These are phyloP conservation scores for Pachypsylla venusta DNA, from an alignment of 1,140 invertebrate genomes.

Conservation along the genomic window DNA sequence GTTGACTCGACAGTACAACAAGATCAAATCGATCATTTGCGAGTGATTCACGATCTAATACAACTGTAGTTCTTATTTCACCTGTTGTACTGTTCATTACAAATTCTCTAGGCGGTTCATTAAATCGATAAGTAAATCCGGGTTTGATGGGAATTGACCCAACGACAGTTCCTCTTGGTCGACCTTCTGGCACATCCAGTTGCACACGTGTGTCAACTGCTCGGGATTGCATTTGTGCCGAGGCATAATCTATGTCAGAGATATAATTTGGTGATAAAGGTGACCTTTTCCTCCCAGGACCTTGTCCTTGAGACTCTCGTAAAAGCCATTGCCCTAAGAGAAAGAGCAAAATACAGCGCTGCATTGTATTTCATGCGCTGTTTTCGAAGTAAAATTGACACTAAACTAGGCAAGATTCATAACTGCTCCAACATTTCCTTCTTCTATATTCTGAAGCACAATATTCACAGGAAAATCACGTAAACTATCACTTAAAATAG, in stretches of 20 bases:
- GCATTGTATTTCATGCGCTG: conserved; percentile 9
- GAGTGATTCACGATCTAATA: conserved; percentile 66
- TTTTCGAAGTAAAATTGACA: background rate
- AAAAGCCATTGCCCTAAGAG: conserved; percentile 12
- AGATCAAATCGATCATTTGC: conserved; percentile 66
- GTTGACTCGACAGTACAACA: conserved; percentile 77
- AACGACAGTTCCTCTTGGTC: conserved; percentile 62
- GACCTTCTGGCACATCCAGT: conserved; percentile 67
- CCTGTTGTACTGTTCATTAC: conserved; percentile 60
- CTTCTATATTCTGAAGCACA: no score
- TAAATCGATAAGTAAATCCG: conserved; percentile 79
- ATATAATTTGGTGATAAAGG: background rate
- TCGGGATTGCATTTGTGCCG: conserved; percentile 59
- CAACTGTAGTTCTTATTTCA: conserved; percentile 60
- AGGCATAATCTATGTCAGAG: conserved; percentile 4
- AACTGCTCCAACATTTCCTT: no score
- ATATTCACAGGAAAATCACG: no score
- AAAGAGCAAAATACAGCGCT: conserved; percentile 9
- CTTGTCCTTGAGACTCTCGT: conserved; percentile 10
- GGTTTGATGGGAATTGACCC: conserved; percentile 71
- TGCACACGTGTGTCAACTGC: conserved; percentile 71
- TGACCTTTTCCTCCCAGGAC: conserved; percentile 2
- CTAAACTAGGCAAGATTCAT: conserved; percentile 5
- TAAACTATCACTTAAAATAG: no score
- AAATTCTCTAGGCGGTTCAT: conserved; percentile 74